Percentiles rank a stretch among this genome's conserved stretches.
phyloP scores from a whole-genome alignment of 2,888 invertebrate genomes.

The Cosmorhoe ocellata region DNA sequence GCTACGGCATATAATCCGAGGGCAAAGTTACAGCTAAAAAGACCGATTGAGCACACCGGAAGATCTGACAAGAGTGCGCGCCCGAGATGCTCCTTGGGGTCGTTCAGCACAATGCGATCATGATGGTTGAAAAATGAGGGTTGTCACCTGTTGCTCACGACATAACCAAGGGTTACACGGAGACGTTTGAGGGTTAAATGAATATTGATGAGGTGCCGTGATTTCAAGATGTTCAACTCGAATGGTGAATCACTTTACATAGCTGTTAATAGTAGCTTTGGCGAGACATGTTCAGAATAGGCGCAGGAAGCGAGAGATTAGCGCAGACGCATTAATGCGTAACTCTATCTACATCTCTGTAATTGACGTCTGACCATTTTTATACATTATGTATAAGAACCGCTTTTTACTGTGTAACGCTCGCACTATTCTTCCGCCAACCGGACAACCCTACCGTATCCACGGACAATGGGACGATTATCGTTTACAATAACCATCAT shows the following conservation, averaged over 20 bases:
- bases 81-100: conserved; percentile 4
- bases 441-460: too few relatives aligned
- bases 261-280: neutral
- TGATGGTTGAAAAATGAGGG: conserved; percentile 45
- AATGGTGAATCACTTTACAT: conserved; percentile 1
- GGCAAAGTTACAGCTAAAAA: neutral
- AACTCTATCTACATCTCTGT: too few relatives aligned
- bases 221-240: conserved; percentile 26
- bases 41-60: conserved; percentile 3
- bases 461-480: too few relatives aligned
- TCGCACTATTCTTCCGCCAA: too few relatives aligned
- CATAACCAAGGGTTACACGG: conserved; percentile 29
- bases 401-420: too few relatives aligned
- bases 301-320: too few relatives aligned
- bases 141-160: conserved; percentile 52
- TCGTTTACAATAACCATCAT: too few relatives aligned
- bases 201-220: conserved; percentile 45
- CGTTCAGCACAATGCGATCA: conserved; percentile 27
- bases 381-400: too few relatives aligned
- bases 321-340: too few relatives aligned
- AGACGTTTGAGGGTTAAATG: conserved; percentile 37
- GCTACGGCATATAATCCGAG: too few relatives aligned
- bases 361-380: too few relatives aligned
- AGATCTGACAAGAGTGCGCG: conserved; percentile 12
- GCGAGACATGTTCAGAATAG: too few relatives aligned